Percentiles rank a stretch among this genome's conserved stretches.
Evolutionary conservation across 64 coral and sea anemone genomes (phyloP).

Genomic region (Dendronephthya gigantea): DNA sequence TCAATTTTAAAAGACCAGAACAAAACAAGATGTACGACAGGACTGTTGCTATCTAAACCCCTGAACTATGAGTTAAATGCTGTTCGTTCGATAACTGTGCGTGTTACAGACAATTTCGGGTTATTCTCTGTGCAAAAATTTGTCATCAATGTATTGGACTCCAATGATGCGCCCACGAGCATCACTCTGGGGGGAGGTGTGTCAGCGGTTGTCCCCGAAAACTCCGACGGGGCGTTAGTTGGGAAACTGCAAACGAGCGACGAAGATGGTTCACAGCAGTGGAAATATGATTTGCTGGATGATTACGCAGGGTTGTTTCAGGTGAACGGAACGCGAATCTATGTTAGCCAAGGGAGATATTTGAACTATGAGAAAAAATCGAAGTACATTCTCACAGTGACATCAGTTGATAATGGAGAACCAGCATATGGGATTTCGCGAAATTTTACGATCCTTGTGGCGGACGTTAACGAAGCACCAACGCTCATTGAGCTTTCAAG

Average conservation of each 20-base stretch:
- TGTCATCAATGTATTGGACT: not conserved
- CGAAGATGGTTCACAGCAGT: not conserved
- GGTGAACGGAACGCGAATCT: not conserved
- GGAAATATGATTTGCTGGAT: not conserved
- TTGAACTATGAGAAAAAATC: not conserved
- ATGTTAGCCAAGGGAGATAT: not conserved
- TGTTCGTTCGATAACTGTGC: not conserved
- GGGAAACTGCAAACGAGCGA: not conserved
- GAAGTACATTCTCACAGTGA: not conserved
- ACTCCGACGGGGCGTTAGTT: not conserved
- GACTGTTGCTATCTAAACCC: not conserved
- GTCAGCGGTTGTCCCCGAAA: not conserved
- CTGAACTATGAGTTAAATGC: not conserved
- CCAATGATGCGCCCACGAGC: not conserved
- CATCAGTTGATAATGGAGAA: constrained; percentile 33
- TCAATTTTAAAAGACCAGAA: not conserved
- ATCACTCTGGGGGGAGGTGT: not conserved
- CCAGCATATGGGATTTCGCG: constrained; percentile 30
- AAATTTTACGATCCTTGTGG: constrained; percentile 41
- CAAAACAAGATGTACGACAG: not conserved
- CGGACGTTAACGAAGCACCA: constrained; percentile 74
- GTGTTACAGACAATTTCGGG: not conserved
- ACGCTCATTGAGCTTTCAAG: not conserved
- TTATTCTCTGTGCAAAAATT: not conserved
- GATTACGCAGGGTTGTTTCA: not conserved